Conservation (phyloP, 2,888 invertebrate genomes). For the Agrotis ipsilon region DNA sequence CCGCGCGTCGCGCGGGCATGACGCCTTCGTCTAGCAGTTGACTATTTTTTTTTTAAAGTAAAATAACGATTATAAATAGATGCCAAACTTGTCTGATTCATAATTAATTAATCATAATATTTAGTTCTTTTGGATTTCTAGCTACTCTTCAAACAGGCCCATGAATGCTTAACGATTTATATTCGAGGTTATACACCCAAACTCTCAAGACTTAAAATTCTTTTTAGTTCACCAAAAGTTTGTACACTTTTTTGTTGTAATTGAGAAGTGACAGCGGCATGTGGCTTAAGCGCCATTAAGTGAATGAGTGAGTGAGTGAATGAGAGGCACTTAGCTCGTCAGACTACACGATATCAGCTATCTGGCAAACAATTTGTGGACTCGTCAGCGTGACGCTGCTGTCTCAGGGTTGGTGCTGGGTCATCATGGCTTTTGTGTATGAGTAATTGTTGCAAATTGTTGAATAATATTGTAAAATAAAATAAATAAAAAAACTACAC, state of each 20-base stretch:
- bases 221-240: background rate
- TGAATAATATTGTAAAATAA: background rate
- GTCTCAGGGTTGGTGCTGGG: constrained; percentile 28
- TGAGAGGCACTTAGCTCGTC: constrained; percentile 42
- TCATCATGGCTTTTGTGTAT: background rate
- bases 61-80: too few relatives aligned
- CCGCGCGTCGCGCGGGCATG: too few relatives aligned
- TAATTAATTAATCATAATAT: too few relatives aligned
- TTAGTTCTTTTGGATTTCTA: background rate
- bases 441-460: background rate
- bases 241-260: background rate
- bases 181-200: background rate
- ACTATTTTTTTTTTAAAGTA: too few relatives aligned
- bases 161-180: background rate
- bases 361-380: constrained; percentile 50
- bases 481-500: background rate
- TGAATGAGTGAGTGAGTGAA: constrained; percentile 14
- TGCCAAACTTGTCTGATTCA: too few relatives aligned
- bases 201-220: background rate
- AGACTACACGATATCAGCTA: constrained; percentile 47
- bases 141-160: background rate
- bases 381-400: constrained; percentile 65
- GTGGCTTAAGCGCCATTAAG: constrained; percentile 27
- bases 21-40: too few relatives aligned
- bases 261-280: constrained; percentile 12